phyloP scores from a whole-genome alignment of 1,140 invertebrate species.

The Hycleus cichorii region DNA sequence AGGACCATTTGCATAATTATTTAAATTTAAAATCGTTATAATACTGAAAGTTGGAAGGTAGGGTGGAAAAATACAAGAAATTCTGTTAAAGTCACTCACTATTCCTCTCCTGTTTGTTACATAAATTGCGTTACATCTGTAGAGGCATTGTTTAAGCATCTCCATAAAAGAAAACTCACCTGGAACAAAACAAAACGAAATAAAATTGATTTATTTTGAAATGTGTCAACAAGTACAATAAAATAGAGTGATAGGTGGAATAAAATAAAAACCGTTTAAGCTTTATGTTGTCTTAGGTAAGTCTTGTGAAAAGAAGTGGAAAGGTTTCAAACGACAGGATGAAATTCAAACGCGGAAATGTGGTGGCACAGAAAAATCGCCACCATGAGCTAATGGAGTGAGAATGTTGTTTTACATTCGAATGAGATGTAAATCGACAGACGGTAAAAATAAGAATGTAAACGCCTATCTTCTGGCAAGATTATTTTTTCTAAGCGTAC shows the following conservation, averaged over 20 bases:
- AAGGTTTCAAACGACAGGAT: neutral
- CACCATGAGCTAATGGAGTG: slow-evolving; percentile 9
- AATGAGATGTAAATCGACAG: slow-evolving; percentile 22
- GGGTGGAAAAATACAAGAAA: no score
- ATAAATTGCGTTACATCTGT: no score
- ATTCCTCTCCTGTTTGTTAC: neutral
- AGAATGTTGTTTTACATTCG: slow-evolving; percentile 5
- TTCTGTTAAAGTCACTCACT: neutral
- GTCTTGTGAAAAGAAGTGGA: neutral
- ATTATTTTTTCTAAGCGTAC: neutral
- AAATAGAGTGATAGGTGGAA: neutral
- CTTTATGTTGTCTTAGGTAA: neutral
- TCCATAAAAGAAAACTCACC: neutral
- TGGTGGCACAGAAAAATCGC: neutral
- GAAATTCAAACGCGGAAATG: neutral
- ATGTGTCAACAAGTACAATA: neutral
- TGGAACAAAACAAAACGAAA: neutral
- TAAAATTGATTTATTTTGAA: neutral
- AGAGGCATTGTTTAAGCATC: no score
- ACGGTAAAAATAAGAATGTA: slow-evolving; percentile 13
- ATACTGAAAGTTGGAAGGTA: no score
- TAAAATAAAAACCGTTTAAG: neutral
- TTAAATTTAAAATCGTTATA: no score
- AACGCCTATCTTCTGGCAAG: neutral
- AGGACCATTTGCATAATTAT: no score